phyloP scores from a whole-genome alignment of 2,888 invertebrate species.

The Euclidia mi region DNA sequence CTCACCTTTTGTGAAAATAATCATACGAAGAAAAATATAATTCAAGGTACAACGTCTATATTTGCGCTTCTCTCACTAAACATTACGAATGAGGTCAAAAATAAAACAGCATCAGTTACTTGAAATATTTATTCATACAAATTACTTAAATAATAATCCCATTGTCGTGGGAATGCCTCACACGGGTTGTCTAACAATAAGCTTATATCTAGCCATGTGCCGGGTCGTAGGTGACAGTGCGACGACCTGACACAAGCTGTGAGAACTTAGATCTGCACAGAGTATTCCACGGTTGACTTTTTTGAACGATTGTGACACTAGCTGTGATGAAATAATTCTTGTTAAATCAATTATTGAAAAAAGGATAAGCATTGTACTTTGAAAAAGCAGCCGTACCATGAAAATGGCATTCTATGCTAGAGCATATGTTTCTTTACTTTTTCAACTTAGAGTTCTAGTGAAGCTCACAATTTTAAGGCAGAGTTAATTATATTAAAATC shows the following conservation, averaged over 20 bases:
- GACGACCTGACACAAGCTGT: conserved; percentile 34
- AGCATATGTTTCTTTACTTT: too few relatives aligned
- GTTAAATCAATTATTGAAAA: background rate
- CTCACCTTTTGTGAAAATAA: too few relatives aligned
- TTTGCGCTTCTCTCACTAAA: too few relatives aligned
- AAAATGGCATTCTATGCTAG: too few relatives aligned
- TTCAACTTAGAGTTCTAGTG: too few relatives aligned
- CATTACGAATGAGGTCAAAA: background rate
- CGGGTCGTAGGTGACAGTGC: conserved; percentile 6
- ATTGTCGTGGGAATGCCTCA: conserved; percentile 47
- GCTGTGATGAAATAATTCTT: background rate
- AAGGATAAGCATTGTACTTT: too few relatives aligned
- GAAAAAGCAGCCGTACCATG: too few relatives aligned
- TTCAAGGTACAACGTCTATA: too few relatives aligned
- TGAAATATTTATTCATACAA: conserved; percentile 32
- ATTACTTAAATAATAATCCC: conserved; percentile 22
- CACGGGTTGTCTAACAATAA: conserved; percentile 25
- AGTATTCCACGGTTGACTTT: conserved; percentile 31
- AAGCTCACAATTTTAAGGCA: too few relatives aligned
- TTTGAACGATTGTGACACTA: conserved; percentile 1
- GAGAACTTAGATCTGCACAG: background rate
- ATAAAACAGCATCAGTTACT: conserved; percentile 1
- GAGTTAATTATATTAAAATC: too few relatives aligned
- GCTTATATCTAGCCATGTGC: conserved; percentile 27
- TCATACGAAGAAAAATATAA: too few relatives aligned